Evolutionary conservation across 1,140 invertebrate species (phyloP), one percentile per base, ranked within the genome.

Genomic region (Agrypnia vestita): DNA sequence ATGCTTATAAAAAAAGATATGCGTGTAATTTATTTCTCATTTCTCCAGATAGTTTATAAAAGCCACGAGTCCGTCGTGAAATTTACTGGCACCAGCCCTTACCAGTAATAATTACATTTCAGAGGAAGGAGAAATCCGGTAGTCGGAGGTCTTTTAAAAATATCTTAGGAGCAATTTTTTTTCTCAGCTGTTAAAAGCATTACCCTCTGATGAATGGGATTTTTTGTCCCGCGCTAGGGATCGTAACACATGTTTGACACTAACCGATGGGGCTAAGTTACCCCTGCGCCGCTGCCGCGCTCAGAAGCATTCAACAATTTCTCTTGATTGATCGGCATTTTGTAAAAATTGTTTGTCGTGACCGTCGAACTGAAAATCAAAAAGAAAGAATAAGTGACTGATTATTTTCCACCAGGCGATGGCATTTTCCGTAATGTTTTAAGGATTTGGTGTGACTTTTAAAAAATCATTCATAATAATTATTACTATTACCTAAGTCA

Each of bases 181-280:
- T 76, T 80, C 51, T 44, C 15, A 46, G 19, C 47, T 62, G 59
- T 69, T 76, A 69, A 76, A 76, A 76, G 73, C 61, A 67, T 67
- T 76, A 17, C 17, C 21, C 51, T 55, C 35, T 80, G 79, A 80
- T 76, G 74, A 80, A 80, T 80, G 71, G 61, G 72, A 47, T 46
- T 76, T 76, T 76, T 80, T 76, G 25, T 35, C 19, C 71, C 51
- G 71, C 15, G 49, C 9, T 35, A 10, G 15, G 8, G 59, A 53
- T 61, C 64, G 64, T 51, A 76, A 80, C 79, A 80, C 79, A 75
- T 80, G 79, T 80, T 71, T 76, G 73, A 80, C 79, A 80, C 78
- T 79, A 74, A 79, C 78, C 69, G 69, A 74, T 74, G 78, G 19
- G 71, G 47, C 43, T 53, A 73, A 53, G 71, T 21, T n/a, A 25